phyloP scores from a whole-genome alignment of 2,888 invertebrate species.

The Xanthia icteritia region DNA sequence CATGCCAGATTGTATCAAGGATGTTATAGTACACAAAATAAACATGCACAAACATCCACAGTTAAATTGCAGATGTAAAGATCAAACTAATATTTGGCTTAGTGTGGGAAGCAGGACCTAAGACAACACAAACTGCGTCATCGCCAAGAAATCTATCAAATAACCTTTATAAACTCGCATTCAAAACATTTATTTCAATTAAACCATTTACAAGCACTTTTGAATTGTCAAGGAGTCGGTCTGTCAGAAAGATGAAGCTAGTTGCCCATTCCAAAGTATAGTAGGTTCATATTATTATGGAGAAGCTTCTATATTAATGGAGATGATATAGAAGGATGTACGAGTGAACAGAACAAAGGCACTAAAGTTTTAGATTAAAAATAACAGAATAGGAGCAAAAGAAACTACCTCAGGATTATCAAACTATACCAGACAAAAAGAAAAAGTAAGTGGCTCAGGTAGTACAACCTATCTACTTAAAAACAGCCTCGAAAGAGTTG shows the following conservation, averaged over 20 bases:
- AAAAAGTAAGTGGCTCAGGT: constrained; percentile 44
- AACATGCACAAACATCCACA: constrained; percentile 32
- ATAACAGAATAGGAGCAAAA: background rate
- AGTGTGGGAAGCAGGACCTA: constrained; percentile 40
- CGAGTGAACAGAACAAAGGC: background rate
- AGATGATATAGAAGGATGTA: background rate
- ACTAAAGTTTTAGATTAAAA: background rate
- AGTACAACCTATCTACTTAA: constrained; percentile 13
- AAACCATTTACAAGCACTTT: background rate
- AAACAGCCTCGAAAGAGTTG: background rate
- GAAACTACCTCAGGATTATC: background rate
- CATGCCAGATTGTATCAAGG: constrained; percentile 8
- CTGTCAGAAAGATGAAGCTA: background rate
- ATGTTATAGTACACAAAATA: constrained; percentile 33
- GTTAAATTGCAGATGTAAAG: constrained; percentile 40
- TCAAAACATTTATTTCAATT: constrained; percentile 16
- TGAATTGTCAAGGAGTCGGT: background rate
- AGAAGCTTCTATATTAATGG: background rate
- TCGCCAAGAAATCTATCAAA: background rate
- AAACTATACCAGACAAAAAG: constrained; percentile 13
- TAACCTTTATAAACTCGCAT: constrained; percentile 3
- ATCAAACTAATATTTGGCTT: constrained; percentile 43
- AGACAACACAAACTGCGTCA: constrained; percentile 35
- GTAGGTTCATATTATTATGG: background rate
- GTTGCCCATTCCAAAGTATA: background rate